Evolutionary conservation across 2,888 invertebrate species (phyloP).

Genomic region (Dicycla oo): DNA sequence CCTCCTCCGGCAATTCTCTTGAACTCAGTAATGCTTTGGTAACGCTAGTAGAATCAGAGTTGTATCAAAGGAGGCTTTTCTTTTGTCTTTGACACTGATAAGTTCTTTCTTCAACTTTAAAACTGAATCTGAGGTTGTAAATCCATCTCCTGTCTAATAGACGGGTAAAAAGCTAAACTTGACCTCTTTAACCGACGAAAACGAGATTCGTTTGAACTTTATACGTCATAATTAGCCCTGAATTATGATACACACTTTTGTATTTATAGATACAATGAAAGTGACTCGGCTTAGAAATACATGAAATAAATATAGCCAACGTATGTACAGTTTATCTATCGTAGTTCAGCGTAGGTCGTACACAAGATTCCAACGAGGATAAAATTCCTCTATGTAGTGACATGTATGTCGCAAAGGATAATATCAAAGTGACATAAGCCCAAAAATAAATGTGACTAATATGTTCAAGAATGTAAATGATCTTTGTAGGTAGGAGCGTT

Average conservation of each 20-base stretch:
- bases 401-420: conserved; percentile 33
- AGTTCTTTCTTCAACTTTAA: too few species aligned
- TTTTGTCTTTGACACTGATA: conserved; percentile 24
- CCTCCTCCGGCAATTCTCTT: conserved; percentile 76
- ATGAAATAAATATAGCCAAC: not conserved
- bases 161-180: not conserved
- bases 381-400: conserved; percentile 41
- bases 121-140: conserved; percentile 2
- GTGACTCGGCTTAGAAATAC: not conserved
- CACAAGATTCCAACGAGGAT: conserved; percentile 28
- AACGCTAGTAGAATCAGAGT: conserved; percentile 24
- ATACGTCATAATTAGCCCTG: not conserved
- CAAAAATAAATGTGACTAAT: conserved; percentile 31
- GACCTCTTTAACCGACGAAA: conserved; percentile 8
- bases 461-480: conserved; percentile 15
- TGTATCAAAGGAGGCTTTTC: conserved; percentile 35
- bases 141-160: conserved; percentile 22
- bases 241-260: not conserved
- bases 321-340: not conserved
- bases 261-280: not conserved
- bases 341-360: not conserved
- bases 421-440: conserved; percentile 28
- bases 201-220: not conserved
- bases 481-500: not conserved
- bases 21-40: conserved; percentile 62